These are phyloP conservation scores for Dynastes tityus DNA, from an alignment of 2,888 invertebrate genomes.

Conservation along the genomic window DNA sequence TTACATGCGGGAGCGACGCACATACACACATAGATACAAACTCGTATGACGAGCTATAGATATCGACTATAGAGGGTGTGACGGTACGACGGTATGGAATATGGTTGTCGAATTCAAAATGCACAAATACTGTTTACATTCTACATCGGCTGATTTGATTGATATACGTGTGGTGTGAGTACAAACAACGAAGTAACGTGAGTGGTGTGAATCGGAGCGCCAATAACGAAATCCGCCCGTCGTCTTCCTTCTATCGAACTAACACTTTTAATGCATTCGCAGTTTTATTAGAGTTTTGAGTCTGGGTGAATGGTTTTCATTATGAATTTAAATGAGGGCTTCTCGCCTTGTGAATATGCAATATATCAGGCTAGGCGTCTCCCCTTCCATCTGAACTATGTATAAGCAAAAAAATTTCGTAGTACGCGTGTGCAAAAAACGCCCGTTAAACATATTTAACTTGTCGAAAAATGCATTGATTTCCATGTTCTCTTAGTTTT, in stretches of 20 bases:
- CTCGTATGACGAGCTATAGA: neutral
- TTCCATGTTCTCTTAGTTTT: no score
- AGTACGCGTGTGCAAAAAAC: no score
- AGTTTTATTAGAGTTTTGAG: neutral
- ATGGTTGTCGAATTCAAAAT: slow-evolving; percentile 39
- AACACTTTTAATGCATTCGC: neutral
- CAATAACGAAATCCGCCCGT: neutral
- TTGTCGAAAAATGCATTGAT: no score
- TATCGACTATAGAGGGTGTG: slow-evolving; percentile 12
- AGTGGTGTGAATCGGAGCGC: neutral
- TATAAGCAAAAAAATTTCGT: no score
- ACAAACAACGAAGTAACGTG: neutral
- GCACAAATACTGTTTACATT: slow-evolving; percentile 48
- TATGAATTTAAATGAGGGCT: neutral
- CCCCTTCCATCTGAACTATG: no score
- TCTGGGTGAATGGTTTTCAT: neutral
- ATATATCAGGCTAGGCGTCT: no score
- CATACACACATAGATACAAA: neutral
- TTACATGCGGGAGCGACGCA: slow-evolving; percentile 38
- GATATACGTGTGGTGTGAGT: neutral
- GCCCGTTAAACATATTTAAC: no score
- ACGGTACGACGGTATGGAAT: slow-evolving; percentile 5
- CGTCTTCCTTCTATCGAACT: neutral
- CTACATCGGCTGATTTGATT: slow-evolving; percentile 38
- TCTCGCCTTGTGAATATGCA: neutral